Percentiles rank a stretch among this genome's conserved stretches.
Conservation (phyloP, 2,797 vertebrate genomes). For the Scarus forsteni region DNA sequence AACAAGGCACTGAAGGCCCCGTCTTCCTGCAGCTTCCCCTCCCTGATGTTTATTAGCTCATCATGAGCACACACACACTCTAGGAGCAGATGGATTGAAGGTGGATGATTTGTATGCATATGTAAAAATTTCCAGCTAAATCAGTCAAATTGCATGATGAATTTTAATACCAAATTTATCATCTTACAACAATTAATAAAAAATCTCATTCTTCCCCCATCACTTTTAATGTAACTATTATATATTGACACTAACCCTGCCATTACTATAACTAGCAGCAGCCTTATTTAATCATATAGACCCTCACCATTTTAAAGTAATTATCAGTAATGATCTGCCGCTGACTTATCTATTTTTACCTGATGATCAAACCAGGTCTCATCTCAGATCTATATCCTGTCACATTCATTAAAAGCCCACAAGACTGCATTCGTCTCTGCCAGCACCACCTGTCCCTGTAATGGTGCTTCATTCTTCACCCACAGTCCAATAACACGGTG, state of each 20-base stretch:
- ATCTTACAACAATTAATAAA: slow-evolving; percentile 63
- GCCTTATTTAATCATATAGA: slow-evolving; percentile 73
- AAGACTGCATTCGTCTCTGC: slow-evolving; percentile 79
- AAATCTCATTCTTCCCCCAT: slow-evolving; percentile 18
- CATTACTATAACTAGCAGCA: slow-evolving; percentile 42
- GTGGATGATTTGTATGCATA: slow-evolving; percentile 21
- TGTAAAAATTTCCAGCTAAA: slow-evolving; percentile 12
- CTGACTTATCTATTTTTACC: slow-evolving; percentile 86
- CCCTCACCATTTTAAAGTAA: slow-evolving; percentile 77
- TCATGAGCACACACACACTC: slow-evolving; percentile 28
- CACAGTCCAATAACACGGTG: slow-evolving; percentile 13
- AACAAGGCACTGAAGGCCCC: slow-evolving; percentile 73
- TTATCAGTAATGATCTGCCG: slow-evolving; percentile 82
- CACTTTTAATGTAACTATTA: slow-evolving; percentile 52
- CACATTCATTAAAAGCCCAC: slow-evolving; percentile 80
- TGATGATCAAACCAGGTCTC: slow-evolving; percentile 81
- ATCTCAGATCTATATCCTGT: slow-evolving; percentile 81
- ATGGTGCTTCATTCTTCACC: slow-evolving; percentile 64
- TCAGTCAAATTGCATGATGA: slow-evolving; percentile 19
- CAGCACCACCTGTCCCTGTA: slow-evolving; percentile 61
- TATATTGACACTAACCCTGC: slow-evolving; percentile 34
- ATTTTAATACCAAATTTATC: slow-evolving; percentile 50
- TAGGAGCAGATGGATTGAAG: slow-evolving; percentile 19
- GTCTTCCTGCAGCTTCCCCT: slow-evolving; percentile 4
- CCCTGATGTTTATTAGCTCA: slow-evolving; percentile 30